Evolutionary conservation across 2,888 invertebrate genomes (phyloP).

Genomic region (Oxyscelio sp.): DNA sequence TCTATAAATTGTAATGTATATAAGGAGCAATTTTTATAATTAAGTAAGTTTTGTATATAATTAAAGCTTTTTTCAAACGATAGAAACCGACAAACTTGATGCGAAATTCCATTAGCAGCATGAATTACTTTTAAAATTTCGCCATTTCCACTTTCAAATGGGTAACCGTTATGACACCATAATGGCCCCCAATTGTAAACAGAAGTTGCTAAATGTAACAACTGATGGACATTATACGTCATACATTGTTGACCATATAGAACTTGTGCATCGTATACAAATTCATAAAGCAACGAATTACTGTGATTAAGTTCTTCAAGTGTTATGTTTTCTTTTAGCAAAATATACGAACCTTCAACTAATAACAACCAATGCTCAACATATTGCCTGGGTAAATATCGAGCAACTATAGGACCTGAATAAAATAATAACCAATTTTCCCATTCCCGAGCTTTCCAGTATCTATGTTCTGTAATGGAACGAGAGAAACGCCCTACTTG

Average conservation of each 20-base stretch:
- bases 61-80: background rate
- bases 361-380: background rate
- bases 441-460: slow-evolving; percentile 1
- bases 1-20: background rate
- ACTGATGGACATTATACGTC: slow-evolving; percentile 1
- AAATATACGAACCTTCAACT: background rate
- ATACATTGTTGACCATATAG: background rate
- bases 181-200: slow-evolving; percentile 6
- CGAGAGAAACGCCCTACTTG: background rate
- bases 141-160: slow-evolving; percentile 9
- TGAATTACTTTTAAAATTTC: background rate
- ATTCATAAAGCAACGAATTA: background rate
- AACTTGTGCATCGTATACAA: background rate
- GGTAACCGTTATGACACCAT: slow-evolving; percentile 1
- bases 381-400: background rate
- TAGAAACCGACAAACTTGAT: background rate
- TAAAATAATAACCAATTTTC: slow-evolving; percentile 5
- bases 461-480: background rate
- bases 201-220: background rate
- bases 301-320: slow-evolving; percentile 1
- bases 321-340: background rate
- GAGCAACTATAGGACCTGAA: background rate
- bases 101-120: background rate
- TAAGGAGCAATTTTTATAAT: background rate
- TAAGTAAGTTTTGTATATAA: background rate